Evolutionary conservation across 2,888 invertebrate species (phyloP).

Genomic region (Smittia aterrima): DNA sequence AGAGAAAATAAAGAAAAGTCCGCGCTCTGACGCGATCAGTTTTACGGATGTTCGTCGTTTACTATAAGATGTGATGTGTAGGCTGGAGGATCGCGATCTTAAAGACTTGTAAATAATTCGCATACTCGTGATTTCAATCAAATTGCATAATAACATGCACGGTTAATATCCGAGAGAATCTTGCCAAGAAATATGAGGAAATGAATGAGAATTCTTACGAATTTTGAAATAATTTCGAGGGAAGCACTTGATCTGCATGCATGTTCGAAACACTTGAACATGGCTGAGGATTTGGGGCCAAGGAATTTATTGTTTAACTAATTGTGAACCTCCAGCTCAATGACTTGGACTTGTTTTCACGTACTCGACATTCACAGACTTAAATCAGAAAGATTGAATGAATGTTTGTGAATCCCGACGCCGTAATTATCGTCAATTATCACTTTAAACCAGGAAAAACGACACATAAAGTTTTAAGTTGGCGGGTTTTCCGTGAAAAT

Average conservation of each 20-base stretch:
- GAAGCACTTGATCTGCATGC: not conserved
- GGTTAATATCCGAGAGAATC: not conserved
- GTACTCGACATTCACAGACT: not conserved
- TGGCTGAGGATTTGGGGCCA: not conserved
- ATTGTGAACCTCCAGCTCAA: not conserved
- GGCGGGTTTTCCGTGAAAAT: not conserved
- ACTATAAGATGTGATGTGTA: not conserved
- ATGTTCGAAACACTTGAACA: not conserved
- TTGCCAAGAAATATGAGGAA: not conserved
- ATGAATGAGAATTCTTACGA: not conserved
- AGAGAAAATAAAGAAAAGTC: not conserved
- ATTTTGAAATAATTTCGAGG: not conserved
- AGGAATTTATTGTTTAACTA: not conserved
- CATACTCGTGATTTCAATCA: too few species aligned
- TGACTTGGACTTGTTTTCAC: not conserved
- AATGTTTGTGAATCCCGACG: not conserved
- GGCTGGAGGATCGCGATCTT: not conserved
- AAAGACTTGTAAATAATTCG: too few species aligned
- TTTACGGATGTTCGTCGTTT: not conserved
- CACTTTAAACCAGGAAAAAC: not conserved
- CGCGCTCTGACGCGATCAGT: not conserved
- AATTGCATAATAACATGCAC: too few species aligned
- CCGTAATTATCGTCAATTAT: not conserved
- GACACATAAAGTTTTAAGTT: not conserved
- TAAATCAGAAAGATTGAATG: not conserved